Evolutionary conservation across 2,888 invertebrate species (phyloP), one percentile per base, ranked within the genome.

Genomic region (Andrena hattorfiana): DNA sequence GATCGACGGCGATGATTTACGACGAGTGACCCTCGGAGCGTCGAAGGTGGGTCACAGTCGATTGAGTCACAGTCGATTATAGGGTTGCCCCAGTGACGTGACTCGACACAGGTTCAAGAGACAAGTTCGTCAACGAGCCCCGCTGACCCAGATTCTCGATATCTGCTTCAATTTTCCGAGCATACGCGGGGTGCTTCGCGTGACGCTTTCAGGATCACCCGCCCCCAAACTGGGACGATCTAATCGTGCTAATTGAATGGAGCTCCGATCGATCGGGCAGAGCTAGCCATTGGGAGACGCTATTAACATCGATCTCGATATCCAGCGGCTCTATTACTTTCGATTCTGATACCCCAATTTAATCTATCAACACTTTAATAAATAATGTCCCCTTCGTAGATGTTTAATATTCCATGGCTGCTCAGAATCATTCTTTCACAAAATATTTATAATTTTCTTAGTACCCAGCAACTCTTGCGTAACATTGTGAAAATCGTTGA

Each of bases 61-160:
- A 56, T 70, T 51, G 80, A 68, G 71, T 73, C 75, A 69, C 49
- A 62, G 26, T 80, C 30, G 28, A 77, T 76, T 86, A 81, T 79
- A 81, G 67, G 26, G 26, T 10, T 79, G 70, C 71, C 59, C 54
- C 64, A 72, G 23, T 67, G 63, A 56, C 73, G 56, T 26, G 49
- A 73, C 77, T 77, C 48, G 51, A 62, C 49, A 35, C 89, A 90
- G 86, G 87, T 89, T 89, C 90, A 88, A 89, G 87, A 80, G 84
- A 81, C 90, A 90, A 88, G 88, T 90, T 90, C 86, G 84, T 81
- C 73, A 80, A 75, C 32, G 71, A 81, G 71, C 59, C 69, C 69
- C 48, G 51, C 69, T 87, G 84, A 86, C 86, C 88, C 76, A 90
- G 86, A 86, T 90, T 63, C 28, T n/a, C 32, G 56, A 59, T 68